Evolutionary conservation across 2,888 invertebrate genomes (phyloP), one percentile per base, ranked within the genome.

Genomic region (Macaria notata): DNA sequence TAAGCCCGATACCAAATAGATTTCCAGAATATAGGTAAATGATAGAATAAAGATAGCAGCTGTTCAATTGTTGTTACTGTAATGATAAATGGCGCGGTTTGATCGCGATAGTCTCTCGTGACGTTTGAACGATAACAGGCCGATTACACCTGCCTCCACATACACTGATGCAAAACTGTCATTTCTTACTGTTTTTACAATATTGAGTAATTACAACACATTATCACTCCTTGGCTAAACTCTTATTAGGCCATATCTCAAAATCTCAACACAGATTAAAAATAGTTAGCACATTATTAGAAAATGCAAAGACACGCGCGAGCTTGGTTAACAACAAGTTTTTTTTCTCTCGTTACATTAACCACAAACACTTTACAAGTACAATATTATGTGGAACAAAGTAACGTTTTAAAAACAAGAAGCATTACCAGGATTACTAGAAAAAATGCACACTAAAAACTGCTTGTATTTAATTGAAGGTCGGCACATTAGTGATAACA

Each of bases 101-200:
- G 74, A 79, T 76, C 71, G 72, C 75, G 81, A 79, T 80, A 77
- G 72, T 62, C 64, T 73, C 73, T 77, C 69, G 67, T 79, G 78
- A 75, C 73, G 71, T 67, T 70, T 66, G 75, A 62, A 73, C 72
- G 83, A 83, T 83, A 83, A 83, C 75, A 71, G 78, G 78, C 66
- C 76, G 78, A 82, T 83, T 80, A 78, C 79, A 77, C 74, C 62
- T 64, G 66, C 67, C 70, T 74, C 66, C 8, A 38, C 38, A 38
- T 60, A 54, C 47, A 49, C 54, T 52, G 50, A 57, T 31, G 54
- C 54, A 53, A 60, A 59, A n/a, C 50, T 54, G 48, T 51, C 53
- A 52, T 61, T 61, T 61, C 31, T 50, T 50, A 46, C 45, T 47
- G 31, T 54, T 54, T 58, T 46, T 30, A 31, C 29, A 19, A 19